These are phyloP conservation scores for Hippocampus mohnikei DNA, from an alignment of 2,113 vertebrate genomes.

Conservation along the genomic window DNA sequence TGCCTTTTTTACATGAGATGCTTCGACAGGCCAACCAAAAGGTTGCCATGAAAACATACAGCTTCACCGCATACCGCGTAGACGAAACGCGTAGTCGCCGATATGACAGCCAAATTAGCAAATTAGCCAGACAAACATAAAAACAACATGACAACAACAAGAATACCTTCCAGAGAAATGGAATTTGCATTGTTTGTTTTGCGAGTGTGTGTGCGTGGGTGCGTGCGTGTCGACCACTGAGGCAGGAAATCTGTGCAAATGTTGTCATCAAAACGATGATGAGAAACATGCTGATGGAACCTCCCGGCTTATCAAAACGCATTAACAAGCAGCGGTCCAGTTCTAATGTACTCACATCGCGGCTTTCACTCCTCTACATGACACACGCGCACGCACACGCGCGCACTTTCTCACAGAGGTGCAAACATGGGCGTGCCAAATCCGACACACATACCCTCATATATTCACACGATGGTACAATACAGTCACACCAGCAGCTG, in stretches of 20 bases:
- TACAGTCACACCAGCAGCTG: conserved; percentile 10
- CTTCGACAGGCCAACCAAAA: conserved; percentile 12
- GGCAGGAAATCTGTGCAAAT: conserved; percentile 51
- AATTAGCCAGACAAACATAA: conserved; percentile 23
- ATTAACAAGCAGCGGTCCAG: conserved; percentile 50
- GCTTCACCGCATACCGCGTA: conserved; percentile 20
- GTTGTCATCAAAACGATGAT: conserved; percentile 60
- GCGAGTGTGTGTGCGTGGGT: conserved; percentile 4
- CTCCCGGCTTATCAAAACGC: conserved; percentile 53
- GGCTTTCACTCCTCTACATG: neutral
- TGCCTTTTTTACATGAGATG: neutral
- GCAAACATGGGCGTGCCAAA: neutral
- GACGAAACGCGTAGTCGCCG: neutral
- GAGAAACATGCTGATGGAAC: conserved; percentile 59
- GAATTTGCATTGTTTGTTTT: neutral
- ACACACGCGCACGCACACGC: neutral
- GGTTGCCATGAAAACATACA: conserved; percentile 33
- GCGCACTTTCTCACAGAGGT: neutral
- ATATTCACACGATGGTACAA: neutral
- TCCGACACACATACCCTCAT: neutral
- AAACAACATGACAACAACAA: conserved; percentile 7
- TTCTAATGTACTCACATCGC: conserved; percentile 25
- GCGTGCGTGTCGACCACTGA: conserved; percentile 24
- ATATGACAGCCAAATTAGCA: conserved; percentile 16
- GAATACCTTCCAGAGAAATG: conserved; percentile 3